phyloP scores from a whole-genome alignment of 2,888 invertebrate genomes.

The Axea sp. region DNA sequence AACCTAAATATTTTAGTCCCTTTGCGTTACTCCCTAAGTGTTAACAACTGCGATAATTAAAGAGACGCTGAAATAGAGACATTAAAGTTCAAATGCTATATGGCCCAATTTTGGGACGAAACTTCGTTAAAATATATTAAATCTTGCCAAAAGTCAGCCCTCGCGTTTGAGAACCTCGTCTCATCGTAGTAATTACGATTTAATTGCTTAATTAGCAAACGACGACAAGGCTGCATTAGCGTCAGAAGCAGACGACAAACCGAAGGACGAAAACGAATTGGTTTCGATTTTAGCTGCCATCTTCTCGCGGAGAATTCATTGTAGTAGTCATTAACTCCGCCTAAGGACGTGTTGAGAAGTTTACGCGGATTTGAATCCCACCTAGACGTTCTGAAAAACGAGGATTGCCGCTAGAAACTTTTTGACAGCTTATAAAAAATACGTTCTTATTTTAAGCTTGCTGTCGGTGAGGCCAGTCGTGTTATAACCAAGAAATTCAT shows the following conservation, averaged over 20 bases:
- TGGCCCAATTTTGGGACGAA: slow-evolving; percentile 31
- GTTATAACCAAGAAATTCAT: slow-evolving; percentile 70
- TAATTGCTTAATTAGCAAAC: slow-evolving; percentile 67
- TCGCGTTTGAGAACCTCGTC: slow-evolving; percentile 32
- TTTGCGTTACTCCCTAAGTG: neutral
- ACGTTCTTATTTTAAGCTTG: slow-evolving; percentile 11
- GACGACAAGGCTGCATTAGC: slow-evolving; percentile 61
- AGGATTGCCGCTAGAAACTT: slow-evolving; percentile 38
- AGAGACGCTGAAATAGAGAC: slow-evolving; percentile 14
- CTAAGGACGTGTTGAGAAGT: too few relatives aligned
- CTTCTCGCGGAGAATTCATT: slow-evolving; percentile 31
- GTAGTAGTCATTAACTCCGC: slow-evolving; percentile 51
- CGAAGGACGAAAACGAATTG: slow-evolving; percentile 61
- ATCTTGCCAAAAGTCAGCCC: slow-evolving; percentile 52
- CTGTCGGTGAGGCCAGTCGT: too few relatives aligned
- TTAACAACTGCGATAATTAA: slow-evolving; percentile 31
- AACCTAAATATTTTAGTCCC: too few relatives aligned
- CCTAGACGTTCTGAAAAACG: slow-evolving; percentile 23
- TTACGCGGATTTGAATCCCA: slow-evolving; percentile 52
- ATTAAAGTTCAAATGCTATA: slow-evolving; percentile 10
- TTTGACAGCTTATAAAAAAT: slow-evolving; percentile 55
- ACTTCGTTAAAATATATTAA: slow-evolving; percentile 48
- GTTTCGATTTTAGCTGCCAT: slow-evolving; percentile 60
- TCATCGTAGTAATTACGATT: slow-evolving; percentile 63
- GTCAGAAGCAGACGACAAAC: slow-evolving; percentile 58